Conservation (phyloP, 2,888 invertebrate species). For the Dicranocentrus wangi region DNA sequence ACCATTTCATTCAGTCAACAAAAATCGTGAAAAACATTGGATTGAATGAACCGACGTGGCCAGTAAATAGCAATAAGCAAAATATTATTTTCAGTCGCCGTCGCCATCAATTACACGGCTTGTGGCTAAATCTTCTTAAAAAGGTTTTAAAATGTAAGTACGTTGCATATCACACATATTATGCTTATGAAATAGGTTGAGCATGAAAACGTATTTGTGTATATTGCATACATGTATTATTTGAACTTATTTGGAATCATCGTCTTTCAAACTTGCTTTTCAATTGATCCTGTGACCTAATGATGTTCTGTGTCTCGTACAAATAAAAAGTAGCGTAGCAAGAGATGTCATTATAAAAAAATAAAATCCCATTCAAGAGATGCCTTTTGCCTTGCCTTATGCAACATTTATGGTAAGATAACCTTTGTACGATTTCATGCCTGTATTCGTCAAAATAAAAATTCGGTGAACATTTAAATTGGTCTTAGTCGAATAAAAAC, state of each 20-base stretch:
- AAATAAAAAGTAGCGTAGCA: background rate
- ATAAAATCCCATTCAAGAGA: too few relatives aligned
- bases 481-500: too few relatives aligned
- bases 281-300: background rate
- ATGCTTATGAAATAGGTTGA: background rate
- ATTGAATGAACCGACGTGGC: too few relatives aligned
- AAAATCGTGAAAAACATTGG: too few relatives aligned
- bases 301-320: background rate
- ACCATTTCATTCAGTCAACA: too few relatives aligned
- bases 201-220: background rate
- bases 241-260: background rate
- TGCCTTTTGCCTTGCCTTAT: too few relatives aligned
- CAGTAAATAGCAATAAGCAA: too few relatives aligned
- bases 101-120: background rate
- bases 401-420: slow-evolving; percentile 15
- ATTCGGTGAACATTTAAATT: too few relatives aligned
- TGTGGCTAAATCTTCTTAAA: background rate
- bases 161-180: background rate
- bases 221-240: background rate
- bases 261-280: background rate
- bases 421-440: background rate
- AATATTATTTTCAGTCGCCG: background rate
- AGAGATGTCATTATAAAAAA: background rate
- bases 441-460: background rate
- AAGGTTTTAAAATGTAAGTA: background rate